Percentiles rank a stretch among this genome's conserved stretches.
phyloP scores from a whole-genome alignment of 2,888 invertebrate genomes.

The Frankliniella fusca region DNA sequence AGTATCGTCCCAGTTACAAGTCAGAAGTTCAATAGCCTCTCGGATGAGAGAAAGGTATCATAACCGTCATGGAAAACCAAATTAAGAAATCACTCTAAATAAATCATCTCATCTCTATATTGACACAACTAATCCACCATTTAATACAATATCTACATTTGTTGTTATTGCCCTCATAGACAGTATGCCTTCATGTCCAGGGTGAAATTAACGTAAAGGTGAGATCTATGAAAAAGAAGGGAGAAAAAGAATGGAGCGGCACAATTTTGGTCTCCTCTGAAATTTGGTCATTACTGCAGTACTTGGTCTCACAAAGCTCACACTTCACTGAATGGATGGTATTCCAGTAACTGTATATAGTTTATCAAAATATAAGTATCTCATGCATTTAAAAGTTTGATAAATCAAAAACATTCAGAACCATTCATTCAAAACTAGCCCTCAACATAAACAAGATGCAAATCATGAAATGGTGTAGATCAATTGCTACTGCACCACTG shows the following conservation, averaged over 20 bases:
- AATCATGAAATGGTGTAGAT: neutral
- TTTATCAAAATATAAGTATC: slow-evolving; percentile 27
- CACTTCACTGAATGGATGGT: neutral
- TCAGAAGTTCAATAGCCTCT: no score
- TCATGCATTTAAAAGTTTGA: neutral
- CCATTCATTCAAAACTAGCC: neutral
- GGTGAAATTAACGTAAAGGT: neutral
- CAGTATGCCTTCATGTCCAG: slow-evolving; percentile 1
- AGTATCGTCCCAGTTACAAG: neutral
- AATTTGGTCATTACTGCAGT: slow-evolving; percentile 4
- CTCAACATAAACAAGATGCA: neutral
- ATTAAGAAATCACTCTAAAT: no score
- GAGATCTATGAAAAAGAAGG: neutral
- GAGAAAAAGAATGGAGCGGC: neutral
- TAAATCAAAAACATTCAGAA: neutral
- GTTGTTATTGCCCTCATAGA: neutral
- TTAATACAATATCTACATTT: slow-evolving; percentile 9
- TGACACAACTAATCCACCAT: neutral
- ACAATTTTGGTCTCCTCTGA: neutral
- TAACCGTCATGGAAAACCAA: no score
- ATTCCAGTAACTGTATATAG: neutral
- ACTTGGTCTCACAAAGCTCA: neutral
- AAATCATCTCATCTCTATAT: neutral
- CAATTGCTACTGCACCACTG: neutral
- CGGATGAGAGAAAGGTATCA: no score